These are phyloP conservation scores for Microctonus brassicae DNA, from an alignment of 2,888 invertebrate species.

Conservation along the genomic window DNA sequence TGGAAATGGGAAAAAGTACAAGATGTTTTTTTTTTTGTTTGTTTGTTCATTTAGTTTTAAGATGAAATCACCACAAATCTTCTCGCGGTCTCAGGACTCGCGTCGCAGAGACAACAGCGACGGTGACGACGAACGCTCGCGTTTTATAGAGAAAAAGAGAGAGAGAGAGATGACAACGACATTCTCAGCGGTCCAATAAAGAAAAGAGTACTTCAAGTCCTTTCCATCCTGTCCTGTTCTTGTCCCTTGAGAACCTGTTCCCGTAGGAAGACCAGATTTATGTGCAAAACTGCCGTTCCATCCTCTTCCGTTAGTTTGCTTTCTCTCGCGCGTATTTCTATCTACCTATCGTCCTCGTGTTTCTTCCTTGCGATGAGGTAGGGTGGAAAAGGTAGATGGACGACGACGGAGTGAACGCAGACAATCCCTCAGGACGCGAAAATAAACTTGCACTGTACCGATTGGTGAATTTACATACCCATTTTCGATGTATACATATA, in stretches of 20 bases:
- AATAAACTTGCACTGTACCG: constrained; percentile 63
- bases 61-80: constrained; percentile 39
- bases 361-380: constrained; percentile 28
- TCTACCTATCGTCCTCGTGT: constrained; percentile 17
- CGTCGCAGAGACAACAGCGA: constrained; percentile 52
- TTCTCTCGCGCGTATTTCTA: constrained; percentile 7
- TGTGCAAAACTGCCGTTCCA: constrained; percentile 66
- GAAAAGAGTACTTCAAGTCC: constrained; percentile 65
- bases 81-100: constrained; percentile 30
- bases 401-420: constrained; percentile 49
- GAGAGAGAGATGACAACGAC: constrained; percentile 52
- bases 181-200: constrained; percentile 66
- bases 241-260: constrained; percentile 61
- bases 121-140: not conserved
- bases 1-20: too few relatives aligned
- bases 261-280: constrained; percentile 68
- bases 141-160: not conserved
- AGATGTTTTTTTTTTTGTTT: too few relatives aligned
- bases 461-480: constrained; percentile 61
- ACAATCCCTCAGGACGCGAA: constrained; percentile 64
- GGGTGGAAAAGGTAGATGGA: constrained; percentile 46
- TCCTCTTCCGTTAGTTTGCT: constrained; percentile 48
- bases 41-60: constrained; percentile 24
- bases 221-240: constrained; percentile 61
- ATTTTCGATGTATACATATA: not conserved